Percentiles rank a stretch among this genome's conserved stretches.
Conservation (phyloP, 1,140 invertebrate genomes). For the Drosophila setifemur region DNA sequence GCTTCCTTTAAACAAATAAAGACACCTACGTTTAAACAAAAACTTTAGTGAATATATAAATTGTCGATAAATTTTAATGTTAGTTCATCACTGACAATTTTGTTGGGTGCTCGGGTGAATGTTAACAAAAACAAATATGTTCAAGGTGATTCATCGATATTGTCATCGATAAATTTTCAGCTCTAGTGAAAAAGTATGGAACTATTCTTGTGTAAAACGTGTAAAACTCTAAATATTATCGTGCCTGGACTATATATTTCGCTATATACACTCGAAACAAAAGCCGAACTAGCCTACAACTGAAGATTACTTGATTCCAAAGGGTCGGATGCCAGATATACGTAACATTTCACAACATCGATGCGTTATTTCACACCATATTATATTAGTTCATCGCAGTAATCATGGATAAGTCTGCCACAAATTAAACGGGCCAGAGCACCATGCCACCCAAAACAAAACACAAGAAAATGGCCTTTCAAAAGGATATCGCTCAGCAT, state of each 20-base stretch:
- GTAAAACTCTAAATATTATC: conserved; percentile 54
- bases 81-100: neutral
- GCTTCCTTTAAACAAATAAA: no score
- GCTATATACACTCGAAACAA: conserved; percentile 14
- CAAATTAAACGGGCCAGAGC: conserved; percentile 30
- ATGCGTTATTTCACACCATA: conserved; percentile 56
- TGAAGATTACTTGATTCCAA: conserved; percentile 4
- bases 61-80: neutral
- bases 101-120: conserved; percentile 3
- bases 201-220: conserved; percentile 60
- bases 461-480: conserved; percentile 58
- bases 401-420: conserved; percentile 42
- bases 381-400: conserved; percentile 27
- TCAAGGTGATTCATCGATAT: conserved; percentile 42
- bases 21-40: no score
- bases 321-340: conserved; percentile 13
- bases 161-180: conserved; percentile 46
- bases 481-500: conserved; percentile 19
- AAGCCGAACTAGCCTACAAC: conserved; percentile 30
- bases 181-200: conserved; percentile 71
- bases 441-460: conserved; percentile 40
- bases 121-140: conserved; percentile 15
- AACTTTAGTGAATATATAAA: neutral
- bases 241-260: conserved; percentile 47
- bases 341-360: conserved; percentile 54